Base-by-base conservation (phyloP, 1,140 invertebrate species). In the Globodera rostochiensis region DNA sequence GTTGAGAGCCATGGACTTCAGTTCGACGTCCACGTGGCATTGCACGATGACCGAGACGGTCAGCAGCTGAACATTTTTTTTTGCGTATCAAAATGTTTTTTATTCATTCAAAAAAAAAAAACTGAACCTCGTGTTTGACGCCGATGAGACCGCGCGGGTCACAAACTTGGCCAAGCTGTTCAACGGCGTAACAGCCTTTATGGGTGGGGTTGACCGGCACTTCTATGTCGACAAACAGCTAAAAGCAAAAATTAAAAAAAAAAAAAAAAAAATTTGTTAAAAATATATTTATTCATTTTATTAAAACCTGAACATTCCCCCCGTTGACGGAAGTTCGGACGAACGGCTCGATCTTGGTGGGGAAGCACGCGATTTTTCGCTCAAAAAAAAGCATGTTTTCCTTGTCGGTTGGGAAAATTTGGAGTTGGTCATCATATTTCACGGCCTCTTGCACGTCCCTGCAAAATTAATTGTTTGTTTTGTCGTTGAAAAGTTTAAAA, bases 151-250 rank as follows among this genome's bases (percentile, higher is more conserved):
- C 69, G 9, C 36, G 25, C 69, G 7, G 7, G 46, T 71, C 69
- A 21, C 25, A n/a, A 9, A 71, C 13, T 71, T 36, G 2, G 69
- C 75, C 75, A 4, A 77, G 47, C 19, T 71, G 57, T 21, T 77
- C 75, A 25, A 53, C 19, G 15, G 46, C 19, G 36, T 77, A 77
- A 8, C 7, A 21, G 60, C 57, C 75, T 15, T 67, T 77, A 57
- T 77, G 57, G 0, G 75, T 69, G 3, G 47, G 75, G n/a, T 77
- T 50, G 8, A 77, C 8, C 45, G 75, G 49, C 57, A 64, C 75
- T 64, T 60, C 25, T 6, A 77, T 77, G 15, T 25, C 9, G 36
- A 71, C 69, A 19, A 45, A 25, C 11, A 71, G 69, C 69, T 71
- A 15, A n/a, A 15, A 75, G 25, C 3, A 60, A 53, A 11, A 45